Evolutionary conservation across 1,140 invertebrate genomes (phyloP), one percentile per base, ranked within the genome.

Genomic region (Aphaenogaster ashmeadi): DNA sequence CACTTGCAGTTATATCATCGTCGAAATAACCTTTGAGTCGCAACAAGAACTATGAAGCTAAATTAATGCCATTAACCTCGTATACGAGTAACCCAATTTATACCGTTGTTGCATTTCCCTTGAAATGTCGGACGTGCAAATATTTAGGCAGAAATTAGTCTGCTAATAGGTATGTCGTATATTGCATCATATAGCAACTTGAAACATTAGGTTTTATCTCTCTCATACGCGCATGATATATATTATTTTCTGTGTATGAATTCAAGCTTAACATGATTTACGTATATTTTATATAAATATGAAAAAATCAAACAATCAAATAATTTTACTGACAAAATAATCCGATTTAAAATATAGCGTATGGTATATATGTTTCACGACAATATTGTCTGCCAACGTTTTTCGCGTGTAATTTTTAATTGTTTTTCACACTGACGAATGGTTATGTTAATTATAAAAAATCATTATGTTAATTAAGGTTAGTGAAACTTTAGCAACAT

Each of bases 31-130:
- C 75, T 86, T 67, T 69, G 27, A 38, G 50, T 67, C 13, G 58
- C 56, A 83, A 78, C 83, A 88, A 89, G 79, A 66, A 78, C 66
- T 60, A 50, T 77, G 21, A 56, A 47, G 74, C 58, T 71, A 86
- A 86, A 86, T 88, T 84, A 86, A 86, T 86, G 66, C 38, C 75
- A 80, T 89, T 89, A 89, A 89, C 72, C 83, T 41, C 18, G 64
- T 64, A 78, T 62, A 75, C 60, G 74, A 54, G 75, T 89, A 85
- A 78, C 88, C 74, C 62, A 74, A 80, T 89, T 71, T 75, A 67
- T 75, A 50, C 44, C 41, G 50, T 84, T 84, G 69, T 79, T 56
- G 44, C 60, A 56, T 69, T 66, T 86, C 83, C 33, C 62, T 84
- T 60, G 80, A 84, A 84, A 84, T 75, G 47, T 62, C 47, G 60